These are phyloP conservation scores for Coryphaenoides rupestris DNA, from an alignment of 2,113 vertebrate species.

Conservation along the genomic window DNA sequence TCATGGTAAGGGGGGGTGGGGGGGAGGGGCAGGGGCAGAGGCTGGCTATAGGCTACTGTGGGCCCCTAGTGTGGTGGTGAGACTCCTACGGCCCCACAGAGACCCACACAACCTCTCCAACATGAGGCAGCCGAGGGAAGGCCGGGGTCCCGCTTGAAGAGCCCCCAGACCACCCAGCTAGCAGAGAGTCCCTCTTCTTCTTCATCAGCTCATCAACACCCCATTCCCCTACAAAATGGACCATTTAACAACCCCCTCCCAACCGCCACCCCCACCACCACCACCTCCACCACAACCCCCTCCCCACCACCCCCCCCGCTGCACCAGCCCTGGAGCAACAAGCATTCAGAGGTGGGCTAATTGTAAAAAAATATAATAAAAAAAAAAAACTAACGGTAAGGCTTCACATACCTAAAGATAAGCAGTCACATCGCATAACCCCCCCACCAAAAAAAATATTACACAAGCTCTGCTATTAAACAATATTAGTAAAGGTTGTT, in stretches of 20 bases:
- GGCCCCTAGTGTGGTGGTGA: slow-evolving; percentile 47
- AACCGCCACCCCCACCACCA: no score
- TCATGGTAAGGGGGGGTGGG: slow-evolving; percentile 13
- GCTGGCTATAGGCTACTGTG: slow-evolving; percentile 51
- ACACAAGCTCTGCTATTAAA: slow-evolving; percentile 45
- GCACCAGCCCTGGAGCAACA: slow-evolving; percentile 40
- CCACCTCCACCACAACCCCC: no score
- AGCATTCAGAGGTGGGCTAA: slow-evolving; percentile 22
- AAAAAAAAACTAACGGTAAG: slow-evolving; percentile 1
- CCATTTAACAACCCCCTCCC: slow-evolving; percentile 60
- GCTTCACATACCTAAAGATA: slow-evolving; percentile 28
- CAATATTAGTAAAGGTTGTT: slow-evolving; percentile 40
- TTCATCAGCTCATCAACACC: slow-evolving; percentile 75
- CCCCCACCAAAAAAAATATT: no score
- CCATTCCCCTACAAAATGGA: slow-evolving; percentile 68
- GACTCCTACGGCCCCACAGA: slow-evolving; percentile 62
- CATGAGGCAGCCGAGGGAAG: slow-evolving; percentile 45
- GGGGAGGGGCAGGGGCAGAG: slow-evolving; percentile 47
- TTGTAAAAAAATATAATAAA: slow-evolving; percentile 37
- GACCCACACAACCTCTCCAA: slow-evolving; percentile 52
- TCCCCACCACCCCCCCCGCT: slow-evolving; percentile 14
- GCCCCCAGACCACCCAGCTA: slow-evolving; percentile 63
- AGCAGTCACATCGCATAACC: slow-evolving; percentile 20
- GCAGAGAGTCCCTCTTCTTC: slow-evolving; percentile 60
- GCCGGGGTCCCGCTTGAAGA: slow-evolving; percentile 29